A percentile compares a stretch with the other conserved stretches of the same genome.
These are phyloP conservation scores for Crotalus helleri DNA, from an alignment of 2,113 vertebrate species.

Conservation along the genomic window DNA sequence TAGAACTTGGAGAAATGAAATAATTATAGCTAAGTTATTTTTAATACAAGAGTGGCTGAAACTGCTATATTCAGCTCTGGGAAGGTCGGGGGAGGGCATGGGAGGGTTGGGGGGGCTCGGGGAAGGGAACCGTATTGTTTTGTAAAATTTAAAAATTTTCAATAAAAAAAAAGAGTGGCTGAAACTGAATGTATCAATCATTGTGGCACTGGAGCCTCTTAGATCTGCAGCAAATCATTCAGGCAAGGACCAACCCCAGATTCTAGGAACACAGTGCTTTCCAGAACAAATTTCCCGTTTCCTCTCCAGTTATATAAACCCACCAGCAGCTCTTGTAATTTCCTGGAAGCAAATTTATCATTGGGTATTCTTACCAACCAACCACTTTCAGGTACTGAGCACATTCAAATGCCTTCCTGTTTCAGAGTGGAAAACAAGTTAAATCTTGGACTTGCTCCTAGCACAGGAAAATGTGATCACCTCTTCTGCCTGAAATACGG, in stretches of 20 bases:
- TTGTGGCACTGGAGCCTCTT: background rate
- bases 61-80: background rate
- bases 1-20: background rate
- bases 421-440: constrained; percentile 68
- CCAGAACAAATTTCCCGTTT: background rate
- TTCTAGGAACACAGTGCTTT: background rate
- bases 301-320: background rate
- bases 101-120: too few species aligned
- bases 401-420: constrained; percentile 63
- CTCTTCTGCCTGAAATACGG: constrained; percentile 21
- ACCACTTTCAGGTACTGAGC: constrained; percentile 76
- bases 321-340: background rate
- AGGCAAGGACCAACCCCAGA: background rate
- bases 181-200: background rate
- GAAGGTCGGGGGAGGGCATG: too few species aligned
- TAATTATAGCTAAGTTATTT: background rate
- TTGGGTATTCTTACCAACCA: constrained; percentile 69
- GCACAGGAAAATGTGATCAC: background rate
- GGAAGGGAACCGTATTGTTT: too few species aligned
- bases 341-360: background rate
- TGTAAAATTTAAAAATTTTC: too few species aligned
- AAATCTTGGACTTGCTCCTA: constrained; percentile 62
- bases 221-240: background rate
- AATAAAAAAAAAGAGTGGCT: background rate
- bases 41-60: background rate